phyloP scores from a whole-genome alignment of 1,140 invertebrate genomes.

The Subanguina moxae region DNA sequence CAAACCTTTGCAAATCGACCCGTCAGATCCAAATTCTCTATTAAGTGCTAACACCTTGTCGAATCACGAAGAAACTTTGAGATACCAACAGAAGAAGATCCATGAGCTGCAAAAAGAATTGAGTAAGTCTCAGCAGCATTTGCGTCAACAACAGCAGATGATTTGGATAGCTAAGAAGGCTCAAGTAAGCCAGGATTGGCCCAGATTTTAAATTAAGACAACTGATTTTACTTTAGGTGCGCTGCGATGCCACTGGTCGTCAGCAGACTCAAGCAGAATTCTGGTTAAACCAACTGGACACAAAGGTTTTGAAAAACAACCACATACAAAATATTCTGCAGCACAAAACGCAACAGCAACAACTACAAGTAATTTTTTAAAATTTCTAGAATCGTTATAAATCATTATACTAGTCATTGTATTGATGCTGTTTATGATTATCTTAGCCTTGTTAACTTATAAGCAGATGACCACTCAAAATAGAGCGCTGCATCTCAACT shows the following conservation, averaged over 20 bases:
- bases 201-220: slow-evolving; percentile 8
- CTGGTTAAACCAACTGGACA: slow-evolving; percentile 44
- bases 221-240: slow-evolving; percentile 16
- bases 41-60: slow-evolving; percentile 44
- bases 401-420: no score
- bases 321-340: slow-evolving; percentile 47
- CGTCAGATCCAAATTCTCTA: slow-evolving; percentile 9
- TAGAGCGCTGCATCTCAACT: no score
- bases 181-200: slow-evolving; percentile 22
- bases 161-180: slow-evolving; percentile 45
- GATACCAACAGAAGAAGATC: slow-evolving; percentile 79
- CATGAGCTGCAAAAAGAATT: slow-evolving; percentile 79
- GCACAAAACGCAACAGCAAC: slow-evolving; percentile 53
- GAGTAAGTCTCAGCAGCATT: slow-evolving; percentile 57
- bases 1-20: slow-evolving; percentile 6
- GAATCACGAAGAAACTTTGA: slow-evolving; percentile 61
- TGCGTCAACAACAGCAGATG: slow-evolving; percentile 52
- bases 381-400: no score
- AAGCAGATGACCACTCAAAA: no score
- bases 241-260: slow-evolving; percentile 28
- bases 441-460: no score
- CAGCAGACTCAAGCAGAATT: slow-evolving; percentile 25
- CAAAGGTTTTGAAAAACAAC: slow-evolving; percentile 38
- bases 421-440: no score
- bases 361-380: slow-evolving; percentile 40